Evolutionary conservation across 2,888 invertebrate genomes (phyloP), one percentile per base, ranked within the genome.

Genomic region (Drosophila hamatofila): DNA sequence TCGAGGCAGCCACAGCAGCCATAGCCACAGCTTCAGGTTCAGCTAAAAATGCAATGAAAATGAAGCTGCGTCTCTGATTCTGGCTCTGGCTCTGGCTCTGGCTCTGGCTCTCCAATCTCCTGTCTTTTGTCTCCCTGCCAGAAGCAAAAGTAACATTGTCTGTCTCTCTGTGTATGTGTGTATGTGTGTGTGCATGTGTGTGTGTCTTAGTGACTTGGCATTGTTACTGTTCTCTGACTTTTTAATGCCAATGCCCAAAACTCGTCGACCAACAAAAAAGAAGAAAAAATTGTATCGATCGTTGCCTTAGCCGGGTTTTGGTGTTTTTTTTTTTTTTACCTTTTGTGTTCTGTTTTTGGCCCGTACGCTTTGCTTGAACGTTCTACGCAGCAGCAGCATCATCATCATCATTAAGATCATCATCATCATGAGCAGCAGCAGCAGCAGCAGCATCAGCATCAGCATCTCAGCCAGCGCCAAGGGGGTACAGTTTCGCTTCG

Each of bases 401-500:
- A 76, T 9, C 63, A 72, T 23, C 77, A 74, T 74, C 83, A 78
- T 48, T 67, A 70, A 27, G 78, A 75, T 8, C 60, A 68, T 23
- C 72, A 60, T 39, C 70, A 64, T n/a, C 60, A 51, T 21, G 66
- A 57, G 8, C 69, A 59, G 54, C 74, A 46, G 51, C 67, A 67
- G 25, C 60, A 51, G 35, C 58, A 62, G 12, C 69, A 56, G 16
- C 72, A 57, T 8, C 69, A 35, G 58, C 78, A 64, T 69, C 74
- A 49, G 59, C 67, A 67, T 72, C 74, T 63, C 59, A 64, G 75
- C 62, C 71, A 80, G 68, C 72, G 76, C 69, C 73, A 89, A 86
- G 89, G 83, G 90, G 90, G 90, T 90, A 90, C 90, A 90, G 90
- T 90, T 91, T 90, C 90, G 91, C 85, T 81, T 78, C 80, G 82